Base-by-base conservation (phyloP, 2,888 invertebrate species). In the Imbricaverruca yamaguchii region DNA sequence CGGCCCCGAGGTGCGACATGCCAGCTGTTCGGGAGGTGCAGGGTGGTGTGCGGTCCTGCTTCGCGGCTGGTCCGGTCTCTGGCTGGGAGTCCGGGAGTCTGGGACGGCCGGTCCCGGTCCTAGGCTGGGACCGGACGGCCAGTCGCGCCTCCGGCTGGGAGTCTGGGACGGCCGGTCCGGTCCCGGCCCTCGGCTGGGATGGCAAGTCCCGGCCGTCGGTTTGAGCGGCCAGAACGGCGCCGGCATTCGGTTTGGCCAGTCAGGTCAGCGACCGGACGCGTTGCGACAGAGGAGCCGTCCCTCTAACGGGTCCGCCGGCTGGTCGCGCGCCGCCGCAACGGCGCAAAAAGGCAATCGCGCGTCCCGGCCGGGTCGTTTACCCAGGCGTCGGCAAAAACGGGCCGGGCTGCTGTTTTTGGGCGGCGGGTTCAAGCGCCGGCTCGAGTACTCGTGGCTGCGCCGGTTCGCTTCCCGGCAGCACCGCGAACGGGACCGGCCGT, bases 281-380 rank as follows among this genome's bases (percentile, higher is more conserved):
- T 10, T 10, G n/a, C 63, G 21, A 18, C 63, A 21, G 74, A 18
- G 4, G 39, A 4, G 53, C 18, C 74, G 55, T 21, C 39, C 21
- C 74, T 8, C 39, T 10, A 10, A 55, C 74, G 53, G 15, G 53
- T 74, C 10, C 55, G 74, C 74, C 12, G 65, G 39, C 39, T 39
- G 39, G 39, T 23, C 74, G 74, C 55, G 13, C 69, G 25, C 12
- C 65, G 10, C 69, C 74, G 21, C 10, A 11, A 21, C 15, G 21
- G 23, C 55, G 55, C 74, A 74, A 74, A 74, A 74, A 74, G 74
- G 18, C 23, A 10, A n/a, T 18, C 74, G 21, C 55, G 21, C 21
- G 55, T 53, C 74, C 39, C 18, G 21, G 74, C 21, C 21, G 21
- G 74, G 74, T 74, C 74, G 55, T 74, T 74, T 74, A 74, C 74